phyloP scores from a whole-genome alignment of 2,797 vertebrate species.

The Champsocephalus esox region DNA sequence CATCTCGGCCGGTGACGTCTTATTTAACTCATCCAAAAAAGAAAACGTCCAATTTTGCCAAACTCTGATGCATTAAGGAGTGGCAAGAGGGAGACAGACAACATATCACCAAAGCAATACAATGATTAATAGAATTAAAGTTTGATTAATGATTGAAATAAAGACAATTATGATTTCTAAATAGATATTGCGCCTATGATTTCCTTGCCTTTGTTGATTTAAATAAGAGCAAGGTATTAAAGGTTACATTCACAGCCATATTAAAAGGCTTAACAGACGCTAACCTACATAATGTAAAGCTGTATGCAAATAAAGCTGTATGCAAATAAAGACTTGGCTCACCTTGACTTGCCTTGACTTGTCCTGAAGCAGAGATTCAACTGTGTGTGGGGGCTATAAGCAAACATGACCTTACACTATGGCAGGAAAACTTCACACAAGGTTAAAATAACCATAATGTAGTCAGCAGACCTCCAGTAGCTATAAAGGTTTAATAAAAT shows the following conservation, averaged over 20 bases:
- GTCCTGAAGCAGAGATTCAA: conserved; percentile 20
- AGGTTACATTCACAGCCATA: not conserved
- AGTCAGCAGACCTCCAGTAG: conserved; percentile 3
- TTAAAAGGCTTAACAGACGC: not conserved
- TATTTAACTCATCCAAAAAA: conserved; percentile 34
- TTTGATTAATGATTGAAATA: not conserved
- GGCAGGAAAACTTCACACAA: conserved; percentile 8
- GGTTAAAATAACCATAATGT: conserved; percentile 30
- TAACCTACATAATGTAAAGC: conserved; percentile 2
- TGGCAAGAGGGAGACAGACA: conserved; percentile 7
- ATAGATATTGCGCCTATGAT: not conserved
- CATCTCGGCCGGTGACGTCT: conserved; percentile 33
- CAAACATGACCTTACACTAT: conserved; percentile 27
- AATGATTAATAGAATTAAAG: not conserved
- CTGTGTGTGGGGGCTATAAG: not conserved
- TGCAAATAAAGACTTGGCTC: conserved; percentile 3
- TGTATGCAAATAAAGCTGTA: conserved; percentile 8
- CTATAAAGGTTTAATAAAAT: not conserved
- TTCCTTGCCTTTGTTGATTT: not conserved
- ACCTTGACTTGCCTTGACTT: conserved; percentile 31
- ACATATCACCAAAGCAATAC: conserved; percentile 3
- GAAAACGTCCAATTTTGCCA: not conserved
- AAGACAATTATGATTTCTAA: not conserved
- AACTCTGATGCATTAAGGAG: conserved; percentile 19
- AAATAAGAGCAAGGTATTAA: not conserved